A percentile compares a stretch with the other conserved stretches of the same genome.
These are phyloP conservation scores for Drosophila neutralis DNA, from an alignment of 2,888 invertebrate species.

Conservation along the genomic window DNA sequence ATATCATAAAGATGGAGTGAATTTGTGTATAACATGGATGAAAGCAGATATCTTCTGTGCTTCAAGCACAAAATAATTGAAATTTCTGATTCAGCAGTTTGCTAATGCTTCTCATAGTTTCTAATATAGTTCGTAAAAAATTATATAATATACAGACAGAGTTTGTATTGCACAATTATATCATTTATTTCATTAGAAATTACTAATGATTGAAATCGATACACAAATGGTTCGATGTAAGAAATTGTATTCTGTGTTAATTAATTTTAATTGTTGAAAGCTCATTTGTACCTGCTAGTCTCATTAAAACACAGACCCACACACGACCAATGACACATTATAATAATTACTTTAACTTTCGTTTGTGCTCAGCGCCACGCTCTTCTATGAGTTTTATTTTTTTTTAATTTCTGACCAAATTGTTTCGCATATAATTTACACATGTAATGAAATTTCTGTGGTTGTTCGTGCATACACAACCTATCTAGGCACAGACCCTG, in stretches of 20 bases:
- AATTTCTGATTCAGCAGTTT: background rate
- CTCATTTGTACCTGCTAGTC: slow-evolving; percentile 12
- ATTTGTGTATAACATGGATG: background rate
- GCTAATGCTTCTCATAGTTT: background rate
- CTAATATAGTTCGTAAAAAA: background rate
- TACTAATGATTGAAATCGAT: background rate
- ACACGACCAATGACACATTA: slow-evolving; percentile 14
- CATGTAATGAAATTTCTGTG: slow-evolving; percentile 73
- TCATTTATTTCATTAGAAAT: background rate
- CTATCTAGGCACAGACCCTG: background rate
- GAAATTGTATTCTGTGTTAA: slow-evolving; percentile 3
- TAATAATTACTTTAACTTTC: slow-evolving; percentile 42
- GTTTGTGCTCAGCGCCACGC: background rate
- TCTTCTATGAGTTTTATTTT: slow-evolving; percentile 5
- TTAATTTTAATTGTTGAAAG: slow-evolving; percentile 19
- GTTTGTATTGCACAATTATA: background rate
- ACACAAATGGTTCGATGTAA: background rate
- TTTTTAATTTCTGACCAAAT: slow-evolving; percentile 36
- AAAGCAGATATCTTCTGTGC: background rate
- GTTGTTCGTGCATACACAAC: slow-evolving; percentile 39
- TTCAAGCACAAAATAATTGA: background rate
- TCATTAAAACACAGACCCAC: slow-evolving; percentile 2
- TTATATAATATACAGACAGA: background rate
- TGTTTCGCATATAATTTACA: slow-evolving; percentile 64
- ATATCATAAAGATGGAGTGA: background rate